Evolutionary conservation across 2,113 vertebrate species (phyloP).

Genomic region (Sylvia atricapilla): DNA sequence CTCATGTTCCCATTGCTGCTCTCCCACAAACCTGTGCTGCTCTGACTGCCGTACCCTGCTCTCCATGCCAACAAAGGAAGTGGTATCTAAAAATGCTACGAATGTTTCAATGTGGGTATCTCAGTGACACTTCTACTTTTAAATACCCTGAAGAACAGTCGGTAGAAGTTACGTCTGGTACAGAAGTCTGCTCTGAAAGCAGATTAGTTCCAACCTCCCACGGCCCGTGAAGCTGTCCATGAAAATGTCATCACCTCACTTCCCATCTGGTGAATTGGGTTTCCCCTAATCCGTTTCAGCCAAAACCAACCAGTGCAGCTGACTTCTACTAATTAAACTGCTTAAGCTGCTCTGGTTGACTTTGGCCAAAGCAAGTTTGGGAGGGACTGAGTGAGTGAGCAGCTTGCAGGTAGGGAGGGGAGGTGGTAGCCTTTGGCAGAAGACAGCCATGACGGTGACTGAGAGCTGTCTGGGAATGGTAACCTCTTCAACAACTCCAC

Average conservation of each 20-base stretch:
- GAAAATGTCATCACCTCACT: not conserved
- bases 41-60: not conserved
- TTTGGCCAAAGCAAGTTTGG: not conserved
- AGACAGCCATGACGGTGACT: accelerated
- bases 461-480: not conserved
- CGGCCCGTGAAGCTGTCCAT: not conserved
- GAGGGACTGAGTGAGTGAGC: not conserved
- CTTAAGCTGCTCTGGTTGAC: not conserved
- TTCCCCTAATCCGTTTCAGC: not conserved
- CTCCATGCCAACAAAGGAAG: not conserved
- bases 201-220: not conserved
- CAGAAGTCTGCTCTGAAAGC: not conserved
- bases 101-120: not conserved
- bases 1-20: not conserved
- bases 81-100: not conserved
- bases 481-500: not conserved
- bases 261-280: slow-evolving; percentile 1
- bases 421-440: not conserved
- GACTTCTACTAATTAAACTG: not conserved
- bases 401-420: not conserved
- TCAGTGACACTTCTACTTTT: not conserved
- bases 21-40: not conserved
- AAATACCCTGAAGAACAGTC: not conserved
- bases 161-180: not conserved
- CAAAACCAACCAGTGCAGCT: not conserved